Base-by-base conservation (phyloP, 2,797 vertebrate species). In the Pempheris klunzingeri region DNA sequence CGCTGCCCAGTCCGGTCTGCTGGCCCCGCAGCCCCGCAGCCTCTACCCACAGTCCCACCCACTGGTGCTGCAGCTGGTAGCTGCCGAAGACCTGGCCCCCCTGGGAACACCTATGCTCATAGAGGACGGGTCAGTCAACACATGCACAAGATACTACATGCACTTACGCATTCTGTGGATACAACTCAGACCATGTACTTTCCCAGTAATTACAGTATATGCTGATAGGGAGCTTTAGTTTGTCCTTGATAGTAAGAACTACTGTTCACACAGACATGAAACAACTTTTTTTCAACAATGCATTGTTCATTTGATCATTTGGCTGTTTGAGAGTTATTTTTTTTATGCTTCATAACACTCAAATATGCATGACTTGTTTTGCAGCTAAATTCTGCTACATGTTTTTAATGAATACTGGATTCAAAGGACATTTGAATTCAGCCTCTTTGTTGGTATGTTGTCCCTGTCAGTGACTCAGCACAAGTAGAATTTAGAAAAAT, bases 41-140 rank as follows among this genome's bases (percentile, higher is more conserved):
- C 94, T 98, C 61, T 98, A 99, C 86, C 97, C 98, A 3, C 98
- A 99, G 92, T 97, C 97, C 3, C 97, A 97, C 81, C 94, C 96
- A 1, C 94, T 99, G 58, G 97, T 99, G 90, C 94, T 95, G 88
- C 98, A 99, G 93, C 90, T 99, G 80, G 93, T 99, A 85, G 96
- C 97, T 0, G 98, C 98, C 0, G 98, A 99, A 81, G 98, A 99
- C 86, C 92, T 98, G 95, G 95, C 97, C 59, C 97, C 98, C 0
- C 90, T 99, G 5, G 90, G 94, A 75, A 99, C 98, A 0, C 98
- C 98, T 0, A 99, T 99, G 98, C 96, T 99, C 67, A 98, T 99
- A 10, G 98, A 99, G 89, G 98, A 99, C 1, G 98, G 97, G 98
- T 99, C 86, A 96, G 97, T 90, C n/a, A 0, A 5, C 4, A 11